phyloP scores from a whole-genome alignment of 2,797 vertebrate genomes.

The Myoxocephalus aenaeus region DNA sequence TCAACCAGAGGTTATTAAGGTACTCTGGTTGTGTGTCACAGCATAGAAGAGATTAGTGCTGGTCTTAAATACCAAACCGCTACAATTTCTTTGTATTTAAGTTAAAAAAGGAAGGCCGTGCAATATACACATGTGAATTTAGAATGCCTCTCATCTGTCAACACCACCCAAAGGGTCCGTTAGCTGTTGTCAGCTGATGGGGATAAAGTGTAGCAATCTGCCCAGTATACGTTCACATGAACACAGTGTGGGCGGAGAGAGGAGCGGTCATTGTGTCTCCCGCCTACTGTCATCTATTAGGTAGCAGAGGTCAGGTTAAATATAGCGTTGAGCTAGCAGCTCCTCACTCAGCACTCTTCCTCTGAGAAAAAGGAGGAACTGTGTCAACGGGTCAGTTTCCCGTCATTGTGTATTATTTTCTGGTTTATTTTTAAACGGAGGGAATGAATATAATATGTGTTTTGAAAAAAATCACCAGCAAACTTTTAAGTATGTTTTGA shows the following conservation, averaged over 20 bases:
- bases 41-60: background rate
- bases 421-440: background rate
- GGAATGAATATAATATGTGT: background rate
- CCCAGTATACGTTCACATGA: background rate
- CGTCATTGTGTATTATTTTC: constrained; percentile 45
- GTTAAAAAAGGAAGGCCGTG: background rate
- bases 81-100: constrained; percentile 1
- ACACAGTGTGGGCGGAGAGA: constrained; percentile 6
- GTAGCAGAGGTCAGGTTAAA: constrained; percentile 47
- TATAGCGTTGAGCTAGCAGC: constrained; percentile 43
- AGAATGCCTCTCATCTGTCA: background rate
- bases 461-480: background rate
- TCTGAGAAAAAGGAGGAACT: constrained; percentile 73
- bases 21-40: background rate
- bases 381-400: constrained; percentile 68
- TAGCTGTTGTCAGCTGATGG: background rate
- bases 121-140: background rate
- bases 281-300: constrained; percentile 6
- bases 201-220: background rate
- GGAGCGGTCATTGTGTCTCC: constrained; percentile 34
- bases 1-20: background rate
- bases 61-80: background rate
- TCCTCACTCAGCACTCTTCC: constrained; percentile 51
- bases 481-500: background rate
- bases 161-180: background rate